Base-by-base conservation (phyloP, 2,797 vertebrate species). In the Acanthurus tractus region DNA sequence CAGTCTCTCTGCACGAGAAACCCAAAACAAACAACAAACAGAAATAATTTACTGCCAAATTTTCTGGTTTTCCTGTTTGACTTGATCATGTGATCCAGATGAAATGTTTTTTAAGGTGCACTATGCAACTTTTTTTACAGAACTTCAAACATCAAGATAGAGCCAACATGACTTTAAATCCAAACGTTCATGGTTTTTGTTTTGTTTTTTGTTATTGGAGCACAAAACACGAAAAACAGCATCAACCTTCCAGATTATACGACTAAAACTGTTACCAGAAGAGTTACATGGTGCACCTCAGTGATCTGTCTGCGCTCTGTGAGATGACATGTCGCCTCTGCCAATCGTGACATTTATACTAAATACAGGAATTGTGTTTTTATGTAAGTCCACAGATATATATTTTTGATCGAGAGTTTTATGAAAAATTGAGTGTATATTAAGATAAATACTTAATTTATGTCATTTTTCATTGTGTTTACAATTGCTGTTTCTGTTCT, bases 401-500 rank as follows among this genome's bases (percentile, higher is more conserved):
- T 81, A 74, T 81, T 84, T 89, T 76, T 74, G 42, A 79, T 74
- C 54, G 12, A 49, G 61, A 3, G 13, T 64, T 82, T 73, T 78
- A 71, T 70, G 62, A 63, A 3, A 42, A 53, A 54, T 73, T 62
- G 15, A 45, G 44, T 68, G 6, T 76, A 49, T 74, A 61, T 78
- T 63, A 63, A 67, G 12, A 63, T 38, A 76, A 59, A 48, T 1
- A 20, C 20, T 85, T 67, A 72, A 75, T 63, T 57, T 3, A 58
- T 81, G 20, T 29, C 15, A 55, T 46, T 11, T 46, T 13, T 75
- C 5, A 4, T 25, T 15, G 2, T 58, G 20, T 75, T 59, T 76
- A 53, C 76, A 54, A 22, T 76, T 18, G 76, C 29, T 58, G 45
- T 40, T 56, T 67, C 48, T 63, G 49, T 63, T 40, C 36, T 50